These are phyloP conservation scores for Pantala flavescens DNA, from an alignment of 1,140 invertebrate genomes.

Conservation along the genomic window DNA sequence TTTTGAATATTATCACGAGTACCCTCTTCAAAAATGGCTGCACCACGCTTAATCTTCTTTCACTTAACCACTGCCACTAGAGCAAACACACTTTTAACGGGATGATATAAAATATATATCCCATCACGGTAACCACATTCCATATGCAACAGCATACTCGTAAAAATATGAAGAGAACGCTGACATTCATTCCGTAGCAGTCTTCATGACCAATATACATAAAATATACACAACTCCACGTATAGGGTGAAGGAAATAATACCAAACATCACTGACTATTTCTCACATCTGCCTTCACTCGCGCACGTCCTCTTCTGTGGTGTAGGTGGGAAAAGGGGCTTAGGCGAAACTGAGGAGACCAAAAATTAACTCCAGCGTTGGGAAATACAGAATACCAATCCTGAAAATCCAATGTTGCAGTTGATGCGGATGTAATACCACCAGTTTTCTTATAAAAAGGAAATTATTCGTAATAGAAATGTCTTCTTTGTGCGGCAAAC, in stretches of 20 bases:
- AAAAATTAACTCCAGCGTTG: too few species aligned
- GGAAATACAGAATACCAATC: too few species aligned
- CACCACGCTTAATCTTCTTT: background rate
- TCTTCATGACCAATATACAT: slow-evolving; percentile 6
- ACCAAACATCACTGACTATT: background rate
- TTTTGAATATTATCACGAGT: slow-evolving; percentile 5
- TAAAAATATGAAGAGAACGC: background rate
- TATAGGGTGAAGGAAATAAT: background rate
- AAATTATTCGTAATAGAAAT: too few species aligned
- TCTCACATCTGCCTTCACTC: background rate
- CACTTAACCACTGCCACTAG: background rate
- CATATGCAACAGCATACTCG: background rate
- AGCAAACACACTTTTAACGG: slow-evolving; percentile 1
- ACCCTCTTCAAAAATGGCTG: slow-evolving; percentile 8
- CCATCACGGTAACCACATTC: slow-evolving; percentile 4
- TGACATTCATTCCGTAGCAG: background rate
- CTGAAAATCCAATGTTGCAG: too few species aligned
- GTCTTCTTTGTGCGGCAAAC: too few species aligned
- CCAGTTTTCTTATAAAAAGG: too few species aligned
- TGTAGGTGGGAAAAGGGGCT: background rate
- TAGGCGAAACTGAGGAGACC: too few species aligned
- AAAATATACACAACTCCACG: background rate
- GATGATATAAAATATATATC: background rate
- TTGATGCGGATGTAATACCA: too few species aligned
- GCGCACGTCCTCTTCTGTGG: background rate